Evolutionary conservation across 2,113 vertebrate species (phyloP).

Genomic region (Speoplatyrhinus poulsoni): DNA sequence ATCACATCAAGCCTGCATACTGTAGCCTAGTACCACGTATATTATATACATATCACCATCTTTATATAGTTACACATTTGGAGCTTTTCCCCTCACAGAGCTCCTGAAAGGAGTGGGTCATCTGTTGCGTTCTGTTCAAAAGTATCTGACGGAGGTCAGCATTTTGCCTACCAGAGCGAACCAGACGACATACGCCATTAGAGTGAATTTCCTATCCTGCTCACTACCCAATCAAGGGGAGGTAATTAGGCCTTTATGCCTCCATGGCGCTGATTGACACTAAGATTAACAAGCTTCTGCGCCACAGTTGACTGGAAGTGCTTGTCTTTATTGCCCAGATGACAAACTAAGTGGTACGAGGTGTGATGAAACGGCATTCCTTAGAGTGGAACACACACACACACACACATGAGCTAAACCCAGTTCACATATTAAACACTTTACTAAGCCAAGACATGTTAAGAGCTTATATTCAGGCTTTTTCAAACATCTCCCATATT

Average conservation of each 20-base stretch:
- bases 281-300: conserved; percentile 72
- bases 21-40: not conserved
- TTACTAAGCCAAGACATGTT: not conserved
- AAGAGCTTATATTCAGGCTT: conserved; percentile 15
- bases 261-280: conserved; percentile 65
- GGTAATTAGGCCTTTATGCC: conserved; percentile 71
- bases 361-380: conserved; percentile 9
- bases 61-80: not conserved
- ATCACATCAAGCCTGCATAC: not conserved
- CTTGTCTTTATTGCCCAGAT: conserved; percentile 31
- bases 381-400: not conserved
- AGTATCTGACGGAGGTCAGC: conserved; percentile 41
- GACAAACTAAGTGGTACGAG: conserved; percentile 22
- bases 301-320: conserved; percentile 61
- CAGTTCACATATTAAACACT: not conserved
- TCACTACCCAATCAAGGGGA: conserved; percentile 66
- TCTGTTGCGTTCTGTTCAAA: conserved; percentile 32
- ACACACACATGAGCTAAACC: conserved; percentile 3
- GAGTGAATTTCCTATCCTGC: conserved; percentile 54
- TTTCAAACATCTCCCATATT: conserved; percentile 15
- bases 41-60: not conserved
- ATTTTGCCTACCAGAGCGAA: conserved; percentile 37
- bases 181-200: conserved; percentile 60
- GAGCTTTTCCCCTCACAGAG: conserved; percentile 9
- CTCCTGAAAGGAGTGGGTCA: conserved; percentile 29